These are phyloP conservation scores for Rotaria macrura DNA, from an alignment of 2,888 invertebrate species.

Conservation along the genomic window DNA sequence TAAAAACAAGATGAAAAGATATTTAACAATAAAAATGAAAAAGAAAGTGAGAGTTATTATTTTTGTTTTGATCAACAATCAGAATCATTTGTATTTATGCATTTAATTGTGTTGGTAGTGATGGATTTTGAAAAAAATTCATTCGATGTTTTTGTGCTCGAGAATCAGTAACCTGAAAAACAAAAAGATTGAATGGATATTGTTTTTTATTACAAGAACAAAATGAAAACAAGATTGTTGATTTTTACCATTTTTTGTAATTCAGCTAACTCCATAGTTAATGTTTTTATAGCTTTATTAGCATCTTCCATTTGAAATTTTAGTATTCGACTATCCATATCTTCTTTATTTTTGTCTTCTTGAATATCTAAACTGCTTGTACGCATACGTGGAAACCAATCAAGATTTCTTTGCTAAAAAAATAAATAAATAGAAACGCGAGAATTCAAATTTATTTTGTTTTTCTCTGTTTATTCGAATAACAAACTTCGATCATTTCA, in stretches of 20 bases:
- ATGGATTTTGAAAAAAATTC: constrained; percentile 22
- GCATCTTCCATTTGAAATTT: constrained; percentile 74
- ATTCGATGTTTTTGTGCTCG: constrained; percentile 15
- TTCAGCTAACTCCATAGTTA: constrained; percentile 45
- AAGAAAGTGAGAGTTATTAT: background rate
- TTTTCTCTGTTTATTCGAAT: background rate
- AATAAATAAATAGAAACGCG: too few relatives aligned
- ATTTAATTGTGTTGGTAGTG: background rate
- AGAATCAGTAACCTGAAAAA: background rate
- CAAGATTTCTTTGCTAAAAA: constrained; percentile 72
- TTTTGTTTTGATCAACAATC: background rate
- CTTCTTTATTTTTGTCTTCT: constrained; percentile 82
- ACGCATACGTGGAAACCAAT: constrained; percentile 96
- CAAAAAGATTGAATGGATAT: background rate
- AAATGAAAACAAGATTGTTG: too few relatives aligned
- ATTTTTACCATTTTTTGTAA: constrained; percentile 23
- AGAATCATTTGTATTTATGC: background rate
- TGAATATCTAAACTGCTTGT: constrained; percentile 82
- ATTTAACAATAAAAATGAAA: background rate
- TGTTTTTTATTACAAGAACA: too few relatives aligned
- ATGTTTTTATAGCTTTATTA: constrained; percentile 65
- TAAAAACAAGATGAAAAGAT: background rate
- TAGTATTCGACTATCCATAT: constrained; percentile 75
- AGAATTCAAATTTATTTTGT: too few relatives aligned
- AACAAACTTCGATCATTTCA: constrained; percentile 54